Evolutionary conservation across 2,113 vertebrate genomes (phyloP), one percentile per base, ranked within the genome.

Genomic region (Mobula birostris): DNA sequence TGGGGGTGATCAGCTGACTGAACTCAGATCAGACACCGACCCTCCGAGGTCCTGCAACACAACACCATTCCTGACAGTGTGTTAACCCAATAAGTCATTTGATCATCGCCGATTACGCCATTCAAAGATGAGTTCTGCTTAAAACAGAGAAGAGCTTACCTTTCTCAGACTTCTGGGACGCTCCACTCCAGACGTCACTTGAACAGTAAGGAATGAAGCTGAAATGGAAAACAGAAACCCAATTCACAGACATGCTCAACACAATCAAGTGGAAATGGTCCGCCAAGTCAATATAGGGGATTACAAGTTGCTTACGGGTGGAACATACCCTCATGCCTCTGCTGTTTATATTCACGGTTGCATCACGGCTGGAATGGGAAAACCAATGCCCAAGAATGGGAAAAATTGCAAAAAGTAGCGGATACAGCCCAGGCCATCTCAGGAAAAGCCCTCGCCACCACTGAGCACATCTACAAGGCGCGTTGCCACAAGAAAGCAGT

Each of bases 151-250:
- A 56, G 32, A 2, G 93, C 98, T 98, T 96, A 99, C 99, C 98
- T 96, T 98, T 97, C 94, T 99, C 98, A 0, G 98, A 98, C 96
- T 98, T 99, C 96, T 98, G 96, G 5, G 98, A 97, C 32, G 97
- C 97, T 61, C 99, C 99, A 0, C 98, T 99, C 99, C 99, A 99
- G 94, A 98, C 99, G 14, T 99, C 99, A 72, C 99, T 99, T 95
- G 99, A 99, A 97, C 99, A 99, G 96, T 99, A 99, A 0, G 99
- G 99, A 95, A 99, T 97, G 95, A 98, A 99, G 95, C 99, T 99
- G 97, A 92, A 96, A 97, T 24, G 96, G 87, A 94, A 94, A n/a
- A 40, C 40, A 66, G 72, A 66, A 92, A 48, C 56, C 29, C 56
- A 21, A 66, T 93, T 27, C 27, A 48, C 14, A 0, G 27, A 74